phyloP scores from a whole-genome alignment of 1,140 invertebrate species.

The Scaptomyza graminum region DNA sequence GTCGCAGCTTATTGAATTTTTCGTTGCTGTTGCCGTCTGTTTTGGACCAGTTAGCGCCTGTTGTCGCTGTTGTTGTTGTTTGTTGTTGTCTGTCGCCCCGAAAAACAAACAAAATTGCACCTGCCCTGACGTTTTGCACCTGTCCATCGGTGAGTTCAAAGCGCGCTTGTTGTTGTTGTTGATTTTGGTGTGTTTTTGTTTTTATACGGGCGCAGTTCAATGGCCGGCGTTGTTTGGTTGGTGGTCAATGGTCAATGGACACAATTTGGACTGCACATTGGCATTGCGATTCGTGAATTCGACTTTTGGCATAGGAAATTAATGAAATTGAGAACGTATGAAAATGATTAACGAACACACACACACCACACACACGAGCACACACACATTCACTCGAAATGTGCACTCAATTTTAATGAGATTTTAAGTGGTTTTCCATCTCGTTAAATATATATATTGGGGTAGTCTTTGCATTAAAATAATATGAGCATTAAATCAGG shows the following conservation, averaged over 20 bases:
- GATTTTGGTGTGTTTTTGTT: constrained; percentile 64
- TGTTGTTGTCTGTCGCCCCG: constrained; percentile 36
- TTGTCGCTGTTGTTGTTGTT: constrained; percentile 12
- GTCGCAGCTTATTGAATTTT: constrained; percentile 46
- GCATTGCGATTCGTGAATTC: constrained; percentile 4
- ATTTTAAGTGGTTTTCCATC: constrained; percentile 2
- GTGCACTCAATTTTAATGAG: constrained; percentile 3
- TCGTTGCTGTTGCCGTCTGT: constrained; percentile 41
- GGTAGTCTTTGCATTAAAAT: constrained; percentile 1
- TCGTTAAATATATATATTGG: not conserved
- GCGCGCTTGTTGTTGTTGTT: constrained; percentile 57
- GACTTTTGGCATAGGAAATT: constrained; percentile 33
- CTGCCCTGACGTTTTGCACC: constrained; percentile 67
- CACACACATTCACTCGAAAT: not conserved
- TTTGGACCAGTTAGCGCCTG: constrained; percentile 63
- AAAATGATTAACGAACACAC: not conserved
- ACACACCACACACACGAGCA: not conserved
- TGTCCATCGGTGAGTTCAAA: constrained; percentile 63
- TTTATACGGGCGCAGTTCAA: constrained; percentile 55
- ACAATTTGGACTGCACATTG: constrained; percentile 4
- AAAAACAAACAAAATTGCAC: constrained; percentile 55
- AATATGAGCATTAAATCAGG: not conserved
- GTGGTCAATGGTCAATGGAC: constrained; percentile 36
- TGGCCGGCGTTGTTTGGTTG: constrained; percentile 22
- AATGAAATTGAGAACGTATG: constrained; percentile 25